Evolutionary conservation across 2,888 invertebrate genomes (phyloP), one percentile per base, ranked within the genome.

Genomic region (Diloba caeruleocephala): DNA sequence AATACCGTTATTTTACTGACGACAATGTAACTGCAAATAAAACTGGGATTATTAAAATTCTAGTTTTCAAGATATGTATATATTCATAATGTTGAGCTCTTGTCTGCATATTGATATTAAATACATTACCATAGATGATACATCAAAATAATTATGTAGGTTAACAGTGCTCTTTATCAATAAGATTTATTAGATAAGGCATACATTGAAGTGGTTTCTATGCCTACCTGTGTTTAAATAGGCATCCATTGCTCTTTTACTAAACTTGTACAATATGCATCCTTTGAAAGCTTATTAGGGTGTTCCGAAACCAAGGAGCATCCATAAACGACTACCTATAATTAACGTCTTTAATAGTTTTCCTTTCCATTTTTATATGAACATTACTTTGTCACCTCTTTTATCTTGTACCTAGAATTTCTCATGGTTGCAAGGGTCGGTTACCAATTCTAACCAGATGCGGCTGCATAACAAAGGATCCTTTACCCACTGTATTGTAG

Each of bases 131-230:
- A 53, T 65, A 13, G 31, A 43, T 68, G 29, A 57, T 56, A 10
- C 15, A 42, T 41, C 36, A 65, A 28, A 42, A 32, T 36, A 25
- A 41, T 8, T 50, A 57, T 28, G 50, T 62, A 33, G 63, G 63
- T 68, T 61, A 65, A 43, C 36, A 42, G 37, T 9, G 41, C 49
- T 28, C 21, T 68, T 42, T 63, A 68, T 46, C 57, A 46, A 19
- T 23, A 5, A 29, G 56, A 64, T 68, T 46, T 43, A 38, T 56
- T 38, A 46, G 69, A 68, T 65, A 65, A 63, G 49, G 53, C 42
- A 49, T 14, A 15, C n/a, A n/a, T 51, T 42, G 5, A 29, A 36
- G 21, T 9, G 5, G 37, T 34, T 37, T 25, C 26, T 2, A 5
- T 21, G 5, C 1, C 21, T 21, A 21, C 3, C 21, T 21, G 7